Base-by-base conservation (phyloP, 2,888 invertebrate genomes). In the Sipha maydis region DNA sequence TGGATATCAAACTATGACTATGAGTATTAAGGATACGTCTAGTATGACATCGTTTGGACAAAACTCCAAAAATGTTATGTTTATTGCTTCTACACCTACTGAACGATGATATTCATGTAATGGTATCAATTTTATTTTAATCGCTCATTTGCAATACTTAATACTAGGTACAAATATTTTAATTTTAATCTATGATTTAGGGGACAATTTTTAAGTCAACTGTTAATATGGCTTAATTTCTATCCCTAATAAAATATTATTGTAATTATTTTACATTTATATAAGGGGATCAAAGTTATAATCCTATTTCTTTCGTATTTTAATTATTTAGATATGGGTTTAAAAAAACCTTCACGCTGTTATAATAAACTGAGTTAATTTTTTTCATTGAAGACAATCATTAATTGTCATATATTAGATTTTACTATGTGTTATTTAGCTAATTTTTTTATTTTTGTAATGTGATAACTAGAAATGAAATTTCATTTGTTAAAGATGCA, bases 1-100 rank as follows among this genome's bases (percentile, higher is more conserved):
- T 61, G 88, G 88, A 48, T 88, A 88, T 75, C 88, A 88, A 71
- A 88, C 88, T 31, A 77, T 85, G 77, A 85, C 85, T 41, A 61
- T 82, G 88, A 88, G 82, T 19, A 80, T 88, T 75, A 88, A 88
- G 11, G 88, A 88, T 3, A 76, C 75, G 73, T 88, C 88, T 17
- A 82, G 75, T 80, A 88, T 88, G 54, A 82, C 75, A 75, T 82
- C 82, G 67, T 88, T 88, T 82, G 82, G 48, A 73, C 67, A 88
- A n/a, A 31, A 48, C 76, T 75, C 80, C 28, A 88, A 88, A n/a
- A 82, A 76, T 88, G 82, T 48, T 76, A 76, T 88, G 61, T 88
- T 88, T 82, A 80, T 82, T 19, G 88, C 88, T 28, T 88, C 88
- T 41, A 88, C 88, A 1, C 88, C 88, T 3, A 88, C 88, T 25